A percentile compares a stretch with the other conserved stretches of the same genome.
These are phyloP conservation scores for Aphidius ervi DNA, from an alignment of 1,140 invertebrate genomes.

Conservation along the genomic window DNA sequence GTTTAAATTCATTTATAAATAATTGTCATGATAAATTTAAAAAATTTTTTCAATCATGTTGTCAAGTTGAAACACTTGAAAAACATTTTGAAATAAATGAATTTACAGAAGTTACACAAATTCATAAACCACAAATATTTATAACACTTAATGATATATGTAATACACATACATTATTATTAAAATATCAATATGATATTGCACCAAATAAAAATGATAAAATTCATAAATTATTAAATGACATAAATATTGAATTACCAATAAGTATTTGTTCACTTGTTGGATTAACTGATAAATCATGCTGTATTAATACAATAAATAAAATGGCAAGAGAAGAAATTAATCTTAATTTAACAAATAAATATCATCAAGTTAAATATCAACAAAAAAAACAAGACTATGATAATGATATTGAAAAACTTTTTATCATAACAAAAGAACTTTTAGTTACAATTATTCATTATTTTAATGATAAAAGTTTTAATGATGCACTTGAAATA, in stretches of 20 bases:
- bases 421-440: conserved; percentile 70
- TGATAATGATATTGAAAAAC: conserved; percentile 63
- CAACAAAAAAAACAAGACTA: conserved; percentile 55
- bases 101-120: conserved; percentile 72
- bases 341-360: conserved; percentile 69
- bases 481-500: conserved; percentile 44
- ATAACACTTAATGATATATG: conserved; percentile 67
- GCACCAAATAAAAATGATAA: conserved; percentile 66
- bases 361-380: conserved; percentile 50
- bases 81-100: conserved; percentile 71
- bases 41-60: conserved; percentile 68
- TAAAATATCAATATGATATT: conserved; percentile 68
- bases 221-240: conserved; percentile 68
- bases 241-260: conserved; percentile 57
- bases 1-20: conserved; percentile 74
- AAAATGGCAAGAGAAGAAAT: conserved; percentile 64
- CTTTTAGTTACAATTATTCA: conserved; percentile 62
- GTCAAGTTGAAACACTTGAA: conserved; percentile 69
- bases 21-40: conserved; percentile 79
- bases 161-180: conserved; percentile 63
- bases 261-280: conserved; percentile 61
- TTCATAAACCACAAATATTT: conserved; percentile 70
- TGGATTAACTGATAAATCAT: conserved; percentile 42
- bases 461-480: conserved; percentile 56
- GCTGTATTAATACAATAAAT: conserved; percentile 37